Base-by-base conservation (phyloP, 2,113 vertebrate species). In the Raja brachyura region DNA sequence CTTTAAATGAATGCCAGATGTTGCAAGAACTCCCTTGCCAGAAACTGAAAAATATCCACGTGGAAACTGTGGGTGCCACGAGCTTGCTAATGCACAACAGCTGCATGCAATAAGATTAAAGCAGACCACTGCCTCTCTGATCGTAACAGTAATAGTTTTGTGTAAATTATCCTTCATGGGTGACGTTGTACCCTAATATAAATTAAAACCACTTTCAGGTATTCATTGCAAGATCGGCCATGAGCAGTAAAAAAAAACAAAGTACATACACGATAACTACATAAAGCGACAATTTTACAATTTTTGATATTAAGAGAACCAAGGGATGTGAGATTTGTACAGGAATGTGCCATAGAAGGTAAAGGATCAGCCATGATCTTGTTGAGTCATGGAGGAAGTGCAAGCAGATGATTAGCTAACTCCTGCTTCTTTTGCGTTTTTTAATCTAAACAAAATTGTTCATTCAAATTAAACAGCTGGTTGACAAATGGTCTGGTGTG, bases 81-180 rank as follows among this genome's bases (percentile, higher is more conserved):
- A 77, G 75, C 75, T 77, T 77, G n/a, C 11, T 77, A 77, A 77
- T 77, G 75, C n/a, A 77, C 75, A 77, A 77, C 75, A 77, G 75
- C 75, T 77, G 75, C 10, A 33, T 14, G 33, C 74, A 28, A n/a
- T 75, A 33, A 77, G 10, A 77, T 77, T 75, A 75, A 77, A 11
- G 10, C 9, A 33, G n/a, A 77, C 25, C 11, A 77, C 75, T 14
- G n/a, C 75, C n/a, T 77, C 16, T 77, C 9, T 33, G 75, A 33
- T 77, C 75, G 9, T 33, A 13, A 14, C 75, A 77, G 75, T 33
- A 33, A 77, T 77, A 28, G n/a, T 33, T 77, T 77, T 77, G 75
- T 77, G 75, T 33, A 76, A 76, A n/a, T 76, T 76, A 31, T 31
- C 75, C 28, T 13, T 31, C n/a, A 13, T n/a, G n/a, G 28, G 75